phyloP scores from a whole-genome alignment of 1,140 invertebrate genomes.

The Drosophila insularis region DNA sequence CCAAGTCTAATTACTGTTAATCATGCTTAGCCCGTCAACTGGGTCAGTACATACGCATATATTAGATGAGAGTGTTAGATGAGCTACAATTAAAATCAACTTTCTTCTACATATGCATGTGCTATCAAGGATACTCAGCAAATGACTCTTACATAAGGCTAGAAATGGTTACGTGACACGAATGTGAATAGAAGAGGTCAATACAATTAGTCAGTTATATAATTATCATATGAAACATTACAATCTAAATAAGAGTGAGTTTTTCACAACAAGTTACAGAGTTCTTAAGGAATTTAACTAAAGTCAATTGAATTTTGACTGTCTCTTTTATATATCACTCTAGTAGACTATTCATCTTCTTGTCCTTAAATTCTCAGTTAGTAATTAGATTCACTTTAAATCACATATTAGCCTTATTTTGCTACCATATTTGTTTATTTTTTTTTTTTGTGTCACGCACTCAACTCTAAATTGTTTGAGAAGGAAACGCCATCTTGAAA shows the following conservation, averaged over 20 bases:
- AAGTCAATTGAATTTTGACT: too few species aligned
- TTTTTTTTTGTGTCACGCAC: constrained; percentile 22
- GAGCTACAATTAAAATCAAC: constrained; percentile 80
- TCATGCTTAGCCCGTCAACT: constrained; percentile 71
- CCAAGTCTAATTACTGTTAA: constrained; percentile 82
- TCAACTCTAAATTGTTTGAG: constrained; percentile 5
- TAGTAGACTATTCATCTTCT: too few species aligned
- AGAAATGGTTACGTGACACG: constrained; percentile 10
- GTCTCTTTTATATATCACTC: too few species aligned
- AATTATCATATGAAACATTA: too few species aligned
- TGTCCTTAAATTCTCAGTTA: too few species aligned
- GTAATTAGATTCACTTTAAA: not conserved
- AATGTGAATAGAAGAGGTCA: not conserved
- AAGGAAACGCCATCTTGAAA: constrained; percentile 69
- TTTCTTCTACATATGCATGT: constrained; percentile 30
- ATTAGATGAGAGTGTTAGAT: constrained; percentile 66
- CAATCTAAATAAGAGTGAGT: too few species aligned
- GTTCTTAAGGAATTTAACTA: too few species aligned
- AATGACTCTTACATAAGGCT: constrained; percentile 1
- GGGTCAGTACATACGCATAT: constrained; percentile 23
- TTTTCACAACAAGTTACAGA: too few species aligned
- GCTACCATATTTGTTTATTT: not conserved
- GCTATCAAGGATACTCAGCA: not conserved
- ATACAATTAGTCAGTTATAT: too few species aligned
- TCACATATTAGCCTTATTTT: not conserved